Evolutionary conservation across 2,888 invertebrate species (phyloP), one percentile per base, ranked within the genome.

Genomic region (Pyrochroa serraticornis): DNA sequence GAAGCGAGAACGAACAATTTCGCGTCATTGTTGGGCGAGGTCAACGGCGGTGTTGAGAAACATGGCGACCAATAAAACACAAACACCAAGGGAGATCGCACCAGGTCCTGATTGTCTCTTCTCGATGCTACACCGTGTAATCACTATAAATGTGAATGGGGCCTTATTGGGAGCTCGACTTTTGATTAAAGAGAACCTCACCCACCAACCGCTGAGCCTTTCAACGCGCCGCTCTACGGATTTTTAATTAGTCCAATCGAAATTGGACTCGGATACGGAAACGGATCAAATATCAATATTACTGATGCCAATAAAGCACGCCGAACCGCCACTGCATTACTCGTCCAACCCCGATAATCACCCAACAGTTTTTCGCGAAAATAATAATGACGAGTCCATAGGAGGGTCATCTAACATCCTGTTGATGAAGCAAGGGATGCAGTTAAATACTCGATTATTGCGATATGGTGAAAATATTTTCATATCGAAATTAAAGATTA

Each of bases 31-130:
- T 59, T 46, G 51, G 54, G 42, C 39, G 61, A 54, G 61, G 61
- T 62, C 62, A 58, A 58, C 38, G 57, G 44, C 47, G 56, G 42
- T 58, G 60, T 59, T 62, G 45, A 45, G 50, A 53, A 46, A 56
- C 54, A 58, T 49, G 60, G 60, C 57, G 58, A 35, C 57, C 62
- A 60, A 64, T 64, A 62, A 62, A 60, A 45, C 38, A 64, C 62
- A 60, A 58, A 60, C 59, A 42, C 54, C 58, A 46, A 56, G 63
- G 60, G 60, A 61, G 52, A 55, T 56, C 54, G 43, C 58, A 50
- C 44, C 56, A 42, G 57, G 43, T 48, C 44, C 45, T 54, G 57
- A 63, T 63, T 63, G 63, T 60, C 58, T 60, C 47, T 55, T 44
- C 53, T 52, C 53, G 35, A 49, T 22, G 56, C 59, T 63, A 60